A percentile compares a stretch with the other conserved stretches of the same genome.
Evolutionary conservation across 2,113 vertebrate species (phyloP).

Genomic region (Xenus cinereus): DNA sequence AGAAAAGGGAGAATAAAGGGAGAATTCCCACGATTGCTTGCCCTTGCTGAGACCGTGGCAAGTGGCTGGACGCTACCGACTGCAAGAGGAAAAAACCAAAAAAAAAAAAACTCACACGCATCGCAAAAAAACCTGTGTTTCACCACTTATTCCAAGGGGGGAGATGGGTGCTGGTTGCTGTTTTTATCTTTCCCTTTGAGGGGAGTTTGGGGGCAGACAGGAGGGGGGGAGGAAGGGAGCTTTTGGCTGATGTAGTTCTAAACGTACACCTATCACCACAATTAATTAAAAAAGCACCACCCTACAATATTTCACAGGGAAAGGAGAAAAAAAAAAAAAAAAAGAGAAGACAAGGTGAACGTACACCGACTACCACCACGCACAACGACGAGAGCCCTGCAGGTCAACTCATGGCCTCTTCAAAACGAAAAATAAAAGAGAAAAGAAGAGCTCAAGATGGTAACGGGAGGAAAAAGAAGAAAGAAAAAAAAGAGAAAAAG

Average conservation of each 20-base stretch:
- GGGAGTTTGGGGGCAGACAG: background rate
- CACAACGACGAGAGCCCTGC: conserved; percentile 45
- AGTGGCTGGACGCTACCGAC: background rate
- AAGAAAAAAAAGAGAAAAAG: background rate
- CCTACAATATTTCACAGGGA: conserved; percentile 61
- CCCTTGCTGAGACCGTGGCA: background rate
- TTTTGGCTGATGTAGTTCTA: conserved; percentile 66
- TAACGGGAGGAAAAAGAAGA: rapidly evolving
- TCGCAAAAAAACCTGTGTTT: background rate
- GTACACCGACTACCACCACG: background rate
- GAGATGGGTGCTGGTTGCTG: conserved; percentile 9
- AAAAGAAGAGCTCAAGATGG: background rate
- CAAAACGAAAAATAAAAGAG: background rate
- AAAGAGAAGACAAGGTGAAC: conserved; percentile 48
- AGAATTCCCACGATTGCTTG: conserved; percentile 8
- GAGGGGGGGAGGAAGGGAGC: background rate
- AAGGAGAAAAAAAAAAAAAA: background rate
- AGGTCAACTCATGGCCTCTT: conserved; percentile 23
- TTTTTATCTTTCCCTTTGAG: background rate
- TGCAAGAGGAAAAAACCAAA: background rate
- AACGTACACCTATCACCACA: conserved; percentile 72
- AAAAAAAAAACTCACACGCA: background rate
- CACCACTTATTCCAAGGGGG: background rate
- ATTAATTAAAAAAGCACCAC: conserved; percentile 63
- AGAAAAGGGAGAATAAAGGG: background rate